Base-by-base conservation (phyloP, 2,797 vertebrate species). In the Ctenopoma kingsleyae region DNA sequence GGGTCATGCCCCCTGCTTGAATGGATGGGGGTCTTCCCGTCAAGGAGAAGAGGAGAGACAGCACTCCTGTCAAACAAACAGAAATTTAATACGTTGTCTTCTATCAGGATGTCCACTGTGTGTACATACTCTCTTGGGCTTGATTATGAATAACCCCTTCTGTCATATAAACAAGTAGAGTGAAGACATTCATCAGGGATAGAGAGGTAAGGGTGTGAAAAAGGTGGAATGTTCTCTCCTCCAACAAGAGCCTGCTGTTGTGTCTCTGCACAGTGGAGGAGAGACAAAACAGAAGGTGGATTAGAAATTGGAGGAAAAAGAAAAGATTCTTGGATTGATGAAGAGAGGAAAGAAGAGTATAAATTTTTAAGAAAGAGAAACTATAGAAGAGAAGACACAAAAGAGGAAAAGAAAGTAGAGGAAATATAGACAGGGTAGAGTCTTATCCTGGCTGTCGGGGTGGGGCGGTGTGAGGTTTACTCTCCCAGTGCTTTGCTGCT, bases 31-130 rank as follows among this genome's bases (percentile, higher is more conserved):
- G 95, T 96, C 94, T 97, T 96, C 96, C 94, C 95, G 94, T 96
- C 94, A 93, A 91, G 78, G 91, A 91, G 93, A 93, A 93, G 94
- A 92, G 96, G 94, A 95, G 94, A 96, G 95, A 95, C 93, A 95
- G 95, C 94, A 90, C 94, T 96, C 94, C 94, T 97, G 97, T 98
- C 97, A 98, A 98, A 98, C 97, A 98, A 95, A 95, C 93, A 95
- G 95, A 96, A 96, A 97, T 97, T 95, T 94, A 97, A 97, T 97
- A 96, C 90, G 93, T 94, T 81, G 93, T 91, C 93, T 94, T 96
- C 94, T 96, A 94, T 95, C 94, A 94, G 95, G 95, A 95, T 94
- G 96, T 96, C 95, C 94, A 91, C 92, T 93, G 92, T 97, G 96
- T 97, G 95, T 97, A 97, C 95, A 96, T 95, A 96, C 94, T 95